A percentile compares a stretch with the other conserved stretches of the same genome.
Conservation (phyloP, 2,113 vertebrate genomes). For the Aptenodytes forsteri region DNA sequence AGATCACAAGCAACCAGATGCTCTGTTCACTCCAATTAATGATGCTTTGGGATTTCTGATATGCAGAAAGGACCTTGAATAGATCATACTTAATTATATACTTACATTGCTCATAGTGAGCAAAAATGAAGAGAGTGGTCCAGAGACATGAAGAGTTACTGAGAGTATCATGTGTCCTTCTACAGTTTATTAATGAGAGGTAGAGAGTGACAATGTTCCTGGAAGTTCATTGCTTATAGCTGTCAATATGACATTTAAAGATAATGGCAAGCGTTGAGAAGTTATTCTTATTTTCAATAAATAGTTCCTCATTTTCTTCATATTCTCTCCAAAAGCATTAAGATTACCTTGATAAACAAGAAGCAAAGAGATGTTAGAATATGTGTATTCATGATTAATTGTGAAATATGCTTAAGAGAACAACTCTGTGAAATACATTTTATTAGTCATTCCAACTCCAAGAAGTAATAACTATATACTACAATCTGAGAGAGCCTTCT, state of each 20-base stretch:
- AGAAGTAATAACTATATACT: not conserved
- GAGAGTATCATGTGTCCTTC: not conserved
- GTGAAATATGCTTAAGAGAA: not conserved
- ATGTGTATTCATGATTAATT: not conserved
- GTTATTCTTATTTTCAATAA: not conserved
- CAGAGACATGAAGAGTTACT: not conserved
- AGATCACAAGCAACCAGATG: constrained; percentile 33
- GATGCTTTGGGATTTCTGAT: constrained; percentile 39
- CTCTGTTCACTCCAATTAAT: constrained; percentile 31
- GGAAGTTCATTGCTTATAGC: not conserved
- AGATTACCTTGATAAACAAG: not conserved
- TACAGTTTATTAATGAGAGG: not conserved
- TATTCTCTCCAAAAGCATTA: not conserved
- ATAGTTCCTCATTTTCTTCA: not conserved
- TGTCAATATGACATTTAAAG: not conserved
- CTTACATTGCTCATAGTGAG: not conserved
- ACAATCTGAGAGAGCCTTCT: not conserved
- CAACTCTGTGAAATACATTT: not conserved
- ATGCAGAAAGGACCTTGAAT: constrained; percentile 19
- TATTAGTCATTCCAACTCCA: not conserved
- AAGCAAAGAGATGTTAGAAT: not conserved
- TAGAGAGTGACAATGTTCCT: not conserved
- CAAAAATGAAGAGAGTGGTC: not conserved
- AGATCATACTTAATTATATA: constrained; percentile 1
- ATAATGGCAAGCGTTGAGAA: not conserved